These are phyloP conservation scores for Arizona elegans DNA, from an alignment of 2,113 vertebrate species.

Conservation along the genomic window DNA sequence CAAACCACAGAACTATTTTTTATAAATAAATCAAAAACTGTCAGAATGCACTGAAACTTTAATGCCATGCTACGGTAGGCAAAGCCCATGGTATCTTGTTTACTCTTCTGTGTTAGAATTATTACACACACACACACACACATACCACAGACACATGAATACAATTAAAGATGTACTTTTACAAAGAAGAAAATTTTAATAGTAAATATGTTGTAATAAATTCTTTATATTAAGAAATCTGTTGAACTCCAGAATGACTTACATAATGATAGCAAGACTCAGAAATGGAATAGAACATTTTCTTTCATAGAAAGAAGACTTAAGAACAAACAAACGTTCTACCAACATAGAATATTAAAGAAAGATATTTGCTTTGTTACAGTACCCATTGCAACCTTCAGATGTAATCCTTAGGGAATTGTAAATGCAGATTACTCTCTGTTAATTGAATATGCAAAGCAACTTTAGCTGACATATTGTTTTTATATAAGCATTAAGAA, in stretches of 20 bases:
- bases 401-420: neutral
- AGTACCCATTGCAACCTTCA: neutral
- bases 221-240: neutral
- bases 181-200: neutral
- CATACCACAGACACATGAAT: neutral
- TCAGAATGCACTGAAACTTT: conserved; percentile 49
- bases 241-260: neutral
- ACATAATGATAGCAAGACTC: neutral
- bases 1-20: conserved; percentile 54
- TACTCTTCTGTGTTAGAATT: conserved; percentile 33
- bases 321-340: neutral
- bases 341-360: neutral
- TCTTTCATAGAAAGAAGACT: neutral
- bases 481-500: neutral
- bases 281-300: neutral
- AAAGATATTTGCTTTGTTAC: neutral
- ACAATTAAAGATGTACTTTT: neutral
- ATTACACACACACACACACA: neutral
- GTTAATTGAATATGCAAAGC: neutral
- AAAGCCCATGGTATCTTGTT: conserved; percentile 48
- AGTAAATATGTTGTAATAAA: neutral
- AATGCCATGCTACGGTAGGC: conserved; percentile 29
- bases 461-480: neutral
- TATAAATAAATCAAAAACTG: conserved; percentile 64
- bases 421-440: neutral